Percentiles rank a stretch among this genome's conserved stretches.
phyloP scores from a whole-genome alignment of 1,140 invertebrate genomes.

The Drosophila sp. region DNA sequence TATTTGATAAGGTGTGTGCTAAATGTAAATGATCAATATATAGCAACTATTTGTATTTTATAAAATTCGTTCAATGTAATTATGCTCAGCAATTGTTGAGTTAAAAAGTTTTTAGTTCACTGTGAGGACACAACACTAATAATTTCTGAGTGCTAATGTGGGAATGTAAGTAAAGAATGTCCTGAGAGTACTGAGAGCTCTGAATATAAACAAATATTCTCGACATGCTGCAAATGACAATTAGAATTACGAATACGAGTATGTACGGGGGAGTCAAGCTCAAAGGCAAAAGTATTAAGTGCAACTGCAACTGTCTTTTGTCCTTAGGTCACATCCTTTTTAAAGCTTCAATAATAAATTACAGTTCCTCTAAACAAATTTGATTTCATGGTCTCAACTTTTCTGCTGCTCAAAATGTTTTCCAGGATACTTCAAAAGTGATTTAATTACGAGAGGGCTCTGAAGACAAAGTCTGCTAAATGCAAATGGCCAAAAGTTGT shows the following conservation, averaged over 20 bases:
- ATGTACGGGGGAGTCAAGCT: not conserved
- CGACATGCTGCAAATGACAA: not conserved
- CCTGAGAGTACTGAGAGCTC: not conserved
- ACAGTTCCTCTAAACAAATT: not conserved
- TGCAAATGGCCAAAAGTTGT: constrained; percentile 1
- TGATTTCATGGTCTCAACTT: not conserved
- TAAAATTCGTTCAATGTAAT: too few relatives aligned
- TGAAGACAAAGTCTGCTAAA: not conserved
- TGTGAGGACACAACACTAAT: too few relatives aligned
- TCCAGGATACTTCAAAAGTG: not conserved
- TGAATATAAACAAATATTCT: not conserved
- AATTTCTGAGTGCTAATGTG: not conserved
- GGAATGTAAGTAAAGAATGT: not conserved
- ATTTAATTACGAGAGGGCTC: not conserved
- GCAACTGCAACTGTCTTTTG: not conserved
- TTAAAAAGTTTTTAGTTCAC: too few relatives aligned
- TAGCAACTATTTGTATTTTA: too few relatives aligned
- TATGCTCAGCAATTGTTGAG: too few relatives aligned
- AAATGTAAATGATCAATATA: not conserved
- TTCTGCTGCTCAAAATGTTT: not conserved
- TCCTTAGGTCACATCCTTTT: not conserved
- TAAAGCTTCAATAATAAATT: too few relatives aligned
- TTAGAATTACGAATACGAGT: too few relatives aligned
- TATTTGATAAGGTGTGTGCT: not conserved
- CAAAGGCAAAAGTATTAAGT: not conserved